A percentile compares a stretch with the other conserved stretches of the same genome.
These are phyloP conservation scores for Agrochola circellaris DNA, from an alignment of 2,888 invertebrate genomes.

Conservation along the genomic window DNA sequence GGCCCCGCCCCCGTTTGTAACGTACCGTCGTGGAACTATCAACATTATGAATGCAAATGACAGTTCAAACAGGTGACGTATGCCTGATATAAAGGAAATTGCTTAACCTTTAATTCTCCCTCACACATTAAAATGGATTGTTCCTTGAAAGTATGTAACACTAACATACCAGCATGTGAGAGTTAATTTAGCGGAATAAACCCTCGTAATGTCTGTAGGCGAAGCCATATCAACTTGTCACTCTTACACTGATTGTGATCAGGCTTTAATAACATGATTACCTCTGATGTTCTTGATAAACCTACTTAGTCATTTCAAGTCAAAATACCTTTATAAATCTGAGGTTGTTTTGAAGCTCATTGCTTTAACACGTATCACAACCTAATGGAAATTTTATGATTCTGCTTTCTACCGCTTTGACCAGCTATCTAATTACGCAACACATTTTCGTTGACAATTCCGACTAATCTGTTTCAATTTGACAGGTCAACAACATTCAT, in stretches of 20 bases:
- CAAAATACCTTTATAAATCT: conserved; percentile 1
- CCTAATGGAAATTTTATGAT: background rate
- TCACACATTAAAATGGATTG: conserved; percentile 10
- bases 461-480: too few relatives aligned
- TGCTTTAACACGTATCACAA: background rate
- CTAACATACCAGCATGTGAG: background rate
- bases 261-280: conserved; percentile 23
- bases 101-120: background rate
- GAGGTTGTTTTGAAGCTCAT: background rate
- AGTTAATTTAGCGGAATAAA: conserved; percentile 39
- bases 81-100: background rate
- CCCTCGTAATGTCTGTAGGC: conserved; percentile 31
- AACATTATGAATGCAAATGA: background rate
- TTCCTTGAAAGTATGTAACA: conserved; percentile 7
- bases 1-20: background rate
- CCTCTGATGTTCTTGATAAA: conserved; percentile 10
- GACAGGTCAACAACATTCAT: too few relatives aligned
- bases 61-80: background rate
- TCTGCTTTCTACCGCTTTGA: background rate
- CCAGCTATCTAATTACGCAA: too few relatives aligned
- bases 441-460: too few relatives aligned
- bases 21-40: background rate
- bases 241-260: conserved; percentile 20
- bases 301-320: conserved; percentile 17
- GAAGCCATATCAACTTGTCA: conserved; percentile 35